Evolutionary conservation across 2,888 invertebrate species (phyloP).

Genomic region (Bhutanitis thaidina): DNA sequence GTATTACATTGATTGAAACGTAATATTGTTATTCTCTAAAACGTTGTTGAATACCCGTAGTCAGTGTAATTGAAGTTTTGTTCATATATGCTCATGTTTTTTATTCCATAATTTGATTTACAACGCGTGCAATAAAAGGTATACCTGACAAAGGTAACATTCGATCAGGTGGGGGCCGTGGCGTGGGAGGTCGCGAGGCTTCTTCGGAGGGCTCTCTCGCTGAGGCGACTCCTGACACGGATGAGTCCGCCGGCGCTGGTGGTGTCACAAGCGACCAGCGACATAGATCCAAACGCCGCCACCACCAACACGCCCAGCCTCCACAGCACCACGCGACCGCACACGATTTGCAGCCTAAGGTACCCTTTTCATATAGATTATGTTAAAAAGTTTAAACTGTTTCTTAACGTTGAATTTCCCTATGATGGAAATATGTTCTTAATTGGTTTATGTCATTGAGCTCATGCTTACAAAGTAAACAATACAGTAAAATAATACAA

Average conservation of each 20-base stretch:
- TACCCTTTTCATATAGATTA: too few relatives aligned
- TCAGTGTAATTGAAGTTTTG: neutral
- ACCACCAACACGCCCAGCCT: slow-evolving; percentile 45
- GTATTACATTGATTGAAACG: too few relatives aligned
- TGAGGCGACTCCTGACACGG: slow-evolving; percentile 87
- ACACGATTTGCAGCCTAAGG: slow-evolving; percentile 39
- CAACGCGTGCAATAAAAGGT: neutral
- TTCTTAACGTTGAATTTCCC: too few relatives aligned
- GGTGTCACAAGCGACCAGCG: slow-evolving; percentile 52
- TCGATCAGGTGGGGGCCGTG: slow-evolving; percentile 36
- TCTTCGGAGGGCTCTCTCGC: slow-evolving; percentile 86
- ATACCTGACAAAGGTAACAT: neutral
- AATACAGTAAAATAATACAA: too few relatives aligned
- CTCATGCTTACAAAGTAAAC: too few relatives aligned
- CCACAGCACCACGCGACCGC: slow-evolving; percentile 54
- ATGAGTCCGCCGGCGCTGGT: slow-evolving; percentile 80
- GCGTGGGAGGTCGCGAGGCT: slow-evolving; percentile 62
- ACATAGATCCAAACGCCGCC: slow-evolving; percentile 64
- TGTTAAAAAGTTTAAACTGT: too few relatives aligned
- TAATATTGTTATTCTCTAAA: slow-evolving; percentile 1
- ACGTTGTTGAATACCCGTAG: neutral
- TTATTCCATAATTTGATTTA: neutral
- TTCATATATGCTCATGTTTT: too few relatives aligned
- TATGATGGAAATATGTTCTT: too few relatives aligned
- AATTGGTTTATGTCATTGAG: too few relatives aligned